Evolutionary conservation across 2,888 invertebrate species (phyloP), one percentile per base, ranked within the genome.

Genomic region (Nudaria mundana): DNA sequence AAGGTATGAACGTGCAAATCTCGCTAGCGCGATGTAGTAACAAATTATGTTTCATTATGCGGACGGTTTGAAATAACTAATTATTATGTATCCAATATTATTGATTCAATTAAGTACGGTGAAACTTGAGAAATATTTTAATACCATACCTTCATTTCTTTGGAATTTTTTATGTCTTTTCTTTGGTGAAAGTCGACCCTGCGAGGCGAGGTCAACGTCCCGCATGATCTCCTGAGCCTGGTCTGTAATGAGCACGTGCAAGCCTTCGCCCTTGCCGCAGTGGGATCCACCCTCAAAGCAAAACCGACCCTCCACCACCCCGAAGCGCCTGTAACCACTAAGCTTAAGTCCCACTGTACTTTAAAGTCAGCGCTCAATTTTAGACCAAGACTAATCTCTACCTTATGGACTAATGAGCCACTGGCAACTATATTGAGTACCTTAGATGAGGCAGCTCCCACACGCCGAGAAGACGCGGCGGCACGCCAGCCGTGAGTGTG

Each of bases 281-380:
- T 94, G 90, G 1, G 96, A 95, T 2, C 95, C 97, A 2, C 96
- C 97, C 76, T 97, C 97, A 81, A 97, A 96, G 73, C 96, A 96
- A 74, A 97, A 96, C 42, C 95, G 89, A 10, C 95, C 94, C 50
- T 96, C 96, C 31, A 96, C 94, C 20, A 95, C 94, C 3, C 97
- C 97, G 76, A 95, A 97, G 32, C 96, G 91, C 55, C 96, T 91
- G 62, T 7, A 20, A 3, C 15, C 8, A 10, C 2, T n/a, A 10
- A n/a, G 10, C 3, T n/a, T n/a, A n/a, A n/a, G n/a, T n/a, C n/a
- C n/a, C n/a, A n/a, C n/a, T n/a, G n/a, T n/a, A n/a, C n/a, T n/a
- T n/a, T n/a, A n/a, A n/a, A n/a, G n/a, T n/a, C n/a, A n/a, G n/a
- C n/a, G n/a, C n/a, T n/a, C n/a, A n/a, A n/a, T n/a, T n/a, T n/a